A percentile compares a stretch with the other conserved stretches of the same genome.
phyloP scores from a whole-genome alignment of 2,113 vertebrate species.

The Rhinoderma darwinii region DNA sequence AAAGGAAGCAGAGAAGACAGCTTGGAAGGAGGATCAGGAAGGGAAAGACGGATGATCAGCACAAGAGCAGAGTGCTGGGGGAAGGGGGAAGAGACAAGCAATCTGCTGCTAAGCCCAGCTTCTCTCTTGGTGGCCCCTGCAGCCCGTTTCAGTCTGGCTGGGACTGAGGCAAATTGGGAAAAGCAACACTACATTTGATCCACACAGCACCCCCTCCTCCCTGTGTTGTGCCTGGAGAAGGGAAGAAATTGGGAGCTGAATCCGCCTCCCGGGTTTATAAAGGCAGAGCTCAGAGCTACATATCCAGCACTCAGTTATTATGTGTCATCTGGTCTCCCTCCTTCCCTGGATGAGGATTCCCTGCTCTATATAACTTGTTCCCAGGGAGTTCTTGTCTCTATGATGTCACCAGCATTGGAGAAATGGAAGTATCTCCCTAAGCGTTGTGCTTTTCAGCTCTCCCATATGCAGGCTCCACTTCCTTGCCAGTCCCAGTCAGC shows the following conservation, averaged over 20 bases:
- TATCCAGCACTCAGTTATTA: not conserved
- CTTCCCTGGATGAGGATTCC: constrained; percentile 21
- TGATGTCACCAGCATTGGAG: constrained; percentile 28
- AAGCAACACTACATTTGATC: constrained; percentile 29
- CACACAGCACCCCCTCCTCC: not conserved
- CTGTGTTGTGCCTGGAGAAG: not conserved
- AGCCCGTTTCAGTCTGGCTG: constrained; percentile 10
- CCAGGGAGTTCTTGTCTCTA: constrained; percentile 32
- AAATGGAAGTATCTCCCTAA: constrained; percentile 32
- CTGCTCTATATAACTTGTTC: constrained; percentile 17
- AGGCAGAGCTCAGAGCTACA: not conserved
- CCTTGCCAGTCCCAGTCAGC: constrained; percentile 25
- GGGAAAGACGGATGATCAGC: constrained; percentile 34
- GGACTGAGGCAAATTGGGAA: constrained; percentile 42
- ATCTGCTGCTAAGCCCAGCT: constrained; percentile 38
- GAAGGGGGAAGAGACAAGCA: constrained; percentile 16
- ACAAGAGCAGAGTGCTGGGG: constrained; percentile 32
- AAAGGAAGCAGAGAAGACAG: constrained; percentile 39
- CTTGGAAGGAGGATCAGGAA: constrained; percentile 42
- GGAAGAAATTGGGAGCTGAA: not conserved
- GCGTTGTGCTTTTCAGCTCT: not conserved
- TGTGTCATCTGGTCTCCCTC: not conserved
- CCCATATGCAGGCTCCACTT: not conserved
- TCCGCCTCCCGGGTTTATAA: not conserved
- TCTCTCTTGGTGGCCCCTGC: constrained; percentile 17